These are phyloP conservation scores for Jordanella pulchra DNA, from an alignment of 2,797 vertebrate genomes.

Conservation along the genomic window DNA sequence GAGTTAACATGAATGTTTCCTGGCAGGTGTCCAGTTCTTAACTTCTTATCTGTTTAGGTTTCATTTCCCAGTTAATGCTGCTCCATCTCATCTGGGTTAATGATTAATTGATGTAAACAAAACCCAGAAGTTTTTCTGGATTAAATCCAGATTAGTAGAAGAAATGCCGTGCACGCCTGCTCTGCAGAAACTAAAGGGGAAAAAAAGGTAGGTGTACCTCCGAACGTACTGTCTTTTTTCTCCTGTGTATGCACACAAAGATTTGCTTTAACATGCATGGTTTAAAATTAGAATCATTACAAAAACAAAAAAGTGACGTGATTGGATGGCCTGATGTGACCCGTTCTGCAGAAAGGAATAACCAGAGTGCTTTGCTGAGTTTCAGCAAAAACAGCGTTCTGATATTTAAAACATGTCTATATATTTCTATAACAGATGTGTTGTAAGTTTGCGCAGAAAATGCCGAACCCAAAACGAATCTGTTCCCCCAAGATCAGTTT, in stretches of 20 bases:
- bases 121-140: slow-evolving; percentile 44
- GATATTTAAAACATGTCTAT: too few species aligned
- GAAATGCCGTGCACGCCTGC: slow-evolving; percentile 9
- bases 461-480: background rate
- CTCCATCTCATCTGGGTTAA: slow-evolving; percentile 25
- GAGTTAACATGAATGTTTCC: slow-evolving; percentile 17
- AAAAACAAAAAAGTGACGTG: background rate
- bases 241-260: background rate
- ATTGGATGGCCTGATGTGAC: background rate
- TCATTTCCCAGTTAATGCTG: slow-evolving; percentile 13
- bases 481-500: background rate
- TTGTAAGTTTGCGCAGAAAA: background rate
- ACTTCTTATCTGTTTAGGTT: slow-evolving; percentile 23
- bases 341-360: slow-evolving; percentile 2
- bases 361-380: background rate
- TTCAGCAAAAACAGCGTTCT: slow-evolving; percentile 10
- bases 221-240: slow-evolving; percentile 18
- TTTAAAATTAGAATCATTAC: rapidly evolving
- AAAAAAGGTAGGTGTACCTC: slow-evolving; percentile 16
- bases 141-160: slow-evolving; percentile 54
- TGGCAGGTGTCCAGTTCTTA: background rate
- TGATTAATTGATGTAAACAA: slow-evolving; percentile 50
- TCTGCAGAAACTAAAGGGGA: slow-evolving; percentile 22
- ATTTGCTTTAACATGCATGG: slow-evolving; percentile 2
- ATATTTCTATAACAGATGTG: background rate